Percentiles rank a stretch among this genome's conserved stretches.
Conservation (phyloP, 2,797 vertebrate species). For the Macropus fuliginosus region DNA sequence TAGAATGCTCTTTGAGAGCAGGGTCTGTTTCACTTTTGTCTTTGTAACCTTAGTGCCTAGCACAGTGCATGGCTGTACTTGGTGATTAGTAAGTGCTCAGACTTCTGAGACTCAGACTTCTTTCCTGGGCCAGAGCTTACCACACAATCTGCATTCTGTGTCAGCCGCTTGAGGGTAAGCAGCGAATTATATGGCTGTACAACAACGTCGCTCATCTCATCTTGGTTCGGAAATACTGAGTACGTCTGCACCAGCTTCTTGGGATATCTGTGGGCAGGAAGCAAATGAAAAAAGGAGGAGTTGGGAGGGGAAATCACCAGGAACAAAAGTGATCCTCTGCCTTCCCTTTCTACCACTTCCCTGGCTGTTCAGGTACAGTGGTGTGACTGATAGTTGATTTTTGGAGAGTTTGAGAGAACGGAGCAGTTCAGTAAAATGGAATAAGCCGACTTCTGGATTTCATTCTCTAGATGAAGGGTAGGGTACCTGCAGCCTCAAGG, state of each 20-base stretch:
- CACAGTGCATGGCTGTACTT: neutral
- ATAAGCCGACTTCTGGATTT: neutral
- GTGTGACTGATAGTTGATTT: neutral
- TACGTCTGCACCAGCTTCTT: conserved; percentile 97
- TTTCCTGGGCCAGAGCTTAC: conserved; percentile 79
- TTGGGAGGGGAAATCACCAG: neutral
- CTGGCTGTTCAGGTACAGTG: neutral
- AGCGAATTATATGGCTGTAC: conserved; percentile 99
- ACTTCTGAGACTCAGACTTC: rapidly evolving
- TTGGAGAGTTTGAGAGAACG: neutral
- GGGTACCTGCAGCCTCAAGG: no score
- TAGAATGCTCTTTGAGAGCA: neutral
- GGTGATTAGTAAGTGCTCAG: neutral
- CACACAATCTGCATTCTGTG: conserved; percentile 98
- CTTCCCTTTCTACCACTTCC: neutral
- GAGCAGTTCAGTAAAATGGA: neutral
- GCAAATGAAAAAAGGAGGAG: neutral
- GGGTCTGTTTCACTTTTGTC: neutral
- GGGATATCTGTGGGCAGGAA: conserved; percentile 85
- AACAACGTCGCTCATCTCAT: conserved; percentile 98
- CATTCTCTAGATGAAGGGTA: neutral
- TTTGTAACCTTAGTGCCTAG: neutral
- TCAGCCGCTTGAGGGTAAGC: conserved; percentile 96
- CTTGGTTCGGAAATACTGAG: conserved; percentile 97
- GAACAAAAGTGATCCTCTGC: neutral